Evolutionary conservation across 2,888 invertebrate species (phyloP).

Genomic region (Lepidocyrtoides sp.): DNA sequence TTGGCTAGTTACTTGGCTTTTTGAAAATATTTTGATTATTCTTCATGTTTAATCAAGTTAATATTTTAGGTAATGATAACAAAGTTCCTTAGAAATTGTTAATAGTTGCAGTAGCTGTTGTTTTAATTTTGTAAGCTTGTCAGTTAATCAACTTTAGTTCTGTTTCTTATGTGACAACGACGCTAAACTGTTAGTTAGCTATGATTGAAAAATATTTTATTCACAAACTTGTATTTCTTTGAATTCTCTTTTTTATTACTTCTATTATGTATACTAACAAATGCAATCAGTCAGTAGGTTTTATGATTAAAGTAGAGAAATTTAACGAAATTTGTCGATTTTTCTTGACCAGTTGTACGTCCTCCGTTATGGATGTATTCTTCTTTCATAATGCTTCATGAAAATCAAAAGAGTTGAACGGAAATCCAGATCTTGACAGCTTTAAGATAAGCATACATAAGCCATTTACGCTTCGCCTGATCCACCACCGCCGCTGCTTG

Average conservation of each 20-base stretch:
- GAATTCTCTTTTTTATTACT: background rate
- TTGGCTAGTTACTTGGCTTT: constrained; percentile 13
- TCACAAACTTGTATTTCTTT: background rate
- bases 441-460: background rate
- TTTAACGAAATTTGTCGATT: background rate
- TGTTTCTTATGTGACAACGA: background rate
- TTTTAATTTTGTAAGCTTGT: background rate
- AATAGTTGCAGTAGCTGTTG: background rate
- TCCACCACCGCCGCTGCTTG: background rate
- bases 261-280: constrained; percentile 4
- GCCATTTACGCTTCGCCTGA: background rate
- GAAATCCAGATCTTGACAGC: too few species aligned
- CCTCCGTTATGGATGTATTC: background rate
- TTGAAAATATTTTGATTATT: constrained; percentile 9
- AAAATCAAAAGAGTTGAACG: too few species aligned
- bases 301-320: constrained; percentile 13
- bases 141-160: background rate
- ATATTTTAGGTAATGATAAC: constrained; percentile 17
- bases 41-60: background rate
- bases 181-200: background rate
- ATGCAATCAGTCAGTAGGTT: constrained; percentile 32
- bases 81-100: background rate
- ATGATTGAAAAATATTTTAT: constrained; percentile 28
- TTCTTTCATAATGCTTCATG: background rate
- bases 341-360: background rate